Evolutionary conservation across 2,888 invertebrate genomes (phyloP).

Genomic region (Stenodera caucasica): DNA sequence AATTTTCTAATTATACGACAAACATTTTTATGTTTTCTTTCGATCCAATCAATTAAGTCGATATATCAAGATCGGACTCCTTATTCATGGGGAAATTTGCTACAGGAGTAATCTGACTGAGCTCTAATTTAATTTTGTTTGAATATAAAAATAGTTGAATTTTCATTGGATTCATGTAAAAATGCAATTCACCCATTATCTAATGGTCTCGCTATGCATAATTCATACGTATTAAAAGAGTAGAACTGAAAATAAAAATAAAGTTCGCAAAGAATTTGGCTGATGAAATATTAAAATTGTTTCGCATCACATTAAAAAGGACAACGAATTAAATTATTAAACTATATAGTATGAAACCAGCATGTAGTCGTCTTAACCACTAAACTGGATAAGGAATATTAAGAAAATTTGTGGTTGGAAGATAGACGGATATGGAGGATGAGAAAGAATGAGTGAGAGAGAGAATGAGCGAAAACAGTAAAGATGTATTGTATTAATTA

Average conservation of each 20-base stretch:
- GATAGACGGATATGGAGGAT: no score
- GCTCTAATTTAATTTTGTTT: no score
- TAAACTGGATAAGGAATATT: neutral
- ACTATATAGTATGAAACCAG: constrained; percentile 29
- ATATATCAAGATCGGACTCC: no score
- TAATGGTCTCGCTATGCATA: constrained; percentile 36
- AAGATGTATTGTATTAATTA: constrained; percentile 37
- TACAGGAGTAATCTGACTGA: no score
- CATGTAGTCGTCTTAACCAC: constrained; percentile 16
- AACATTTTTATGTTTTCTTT: no score
- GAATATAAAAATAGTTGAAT: neutral
- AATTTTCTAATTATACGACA: no score
- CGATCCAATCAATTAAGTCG: no score
- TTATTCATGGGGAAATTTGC: no score
- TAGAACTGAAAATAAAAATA: constrained; percentile 12
- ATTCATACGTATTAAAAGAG: constrained; percentile 40
- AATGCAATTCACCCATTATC: constrained; percentile 34
- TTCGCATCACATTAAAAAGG: constrained; percentile 31
- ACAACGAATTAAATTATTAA: constrained; percentile 39
- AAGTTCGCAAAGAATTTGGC: constrained; percentile 39
- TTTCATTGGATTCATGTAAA: constrained; percentile 16
- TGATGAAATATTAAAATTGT: constrained; percentile 43
- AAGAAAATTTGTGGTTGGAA: neutral
- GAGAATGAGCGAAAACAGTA: constrained; percentile 12
- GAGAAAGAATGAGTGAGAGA: no score